Conservation (phyloP, 2,113 vertebrate species). For the Dasypus novemcinctus region DNA sequence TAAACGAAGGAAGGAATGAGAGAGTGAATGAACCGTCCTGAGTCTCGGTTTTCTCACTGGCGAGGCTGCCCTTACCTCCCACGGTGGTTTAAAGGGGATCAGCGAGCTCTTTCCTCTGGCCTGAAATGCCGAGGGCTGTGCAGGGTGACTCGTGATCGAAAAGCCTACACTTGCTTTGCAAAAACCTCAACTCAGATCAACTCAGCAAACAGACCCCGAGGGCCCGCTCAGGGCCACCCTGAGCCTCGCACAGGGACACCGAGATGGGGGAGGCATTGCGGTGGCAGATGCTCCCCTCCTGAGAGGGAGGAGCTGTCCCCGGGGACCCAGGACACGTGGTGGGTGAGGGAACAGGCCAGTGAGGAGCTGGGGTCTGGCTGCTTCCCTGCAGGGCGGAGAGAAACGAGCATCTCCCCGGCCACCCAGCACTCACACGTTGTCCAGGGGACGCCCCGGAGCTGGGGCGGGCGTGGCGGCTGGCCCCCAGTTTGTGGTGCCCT, state of each 20-base stretch:
- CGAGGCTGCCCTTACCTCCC: background rate
- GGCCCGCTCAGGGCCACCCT: background rate
- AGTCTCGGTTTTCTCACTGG: background rate
- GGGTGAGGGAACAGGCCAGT: background rate
- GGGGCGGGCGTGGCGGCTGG: too few relatives aligned
- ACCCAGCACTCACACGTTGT: background rate
- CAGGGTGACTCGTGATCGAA: background rate
- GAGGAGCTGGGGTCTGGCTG: background rate
- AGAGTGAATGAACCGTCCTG: background rate
- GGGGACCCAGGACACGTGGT: background rate
- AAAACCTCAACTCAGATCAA: background rate
- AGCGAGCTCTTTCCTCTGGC: background rate
- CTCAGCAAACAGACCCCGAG: background rate
- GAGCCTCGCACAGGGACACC: rapidly evolving
- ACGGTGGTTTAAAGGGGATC: background rate
- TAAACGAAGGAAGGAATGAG: too few relatives aligned
- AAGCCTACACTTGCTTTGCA: background rate
- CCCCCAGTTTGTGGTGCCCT: background rate
- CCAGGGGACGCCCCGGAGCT: background rate
- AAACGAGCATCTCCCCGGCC: too few relatives aligned
- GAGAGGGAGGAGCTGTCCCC: background rate
- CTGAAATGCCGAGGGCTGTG: background rate
- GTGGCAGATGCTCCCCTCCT: background rate
- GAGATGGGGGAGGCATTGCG: background rate
- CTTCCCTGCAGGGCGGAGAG: background rate